Percentiles rank a stretch among this genome's conserved stretches.
phyloP scores from a whole-genome alignment of 2,888 invertebrate species.

The Keiferia lycopersicella region DNA sequence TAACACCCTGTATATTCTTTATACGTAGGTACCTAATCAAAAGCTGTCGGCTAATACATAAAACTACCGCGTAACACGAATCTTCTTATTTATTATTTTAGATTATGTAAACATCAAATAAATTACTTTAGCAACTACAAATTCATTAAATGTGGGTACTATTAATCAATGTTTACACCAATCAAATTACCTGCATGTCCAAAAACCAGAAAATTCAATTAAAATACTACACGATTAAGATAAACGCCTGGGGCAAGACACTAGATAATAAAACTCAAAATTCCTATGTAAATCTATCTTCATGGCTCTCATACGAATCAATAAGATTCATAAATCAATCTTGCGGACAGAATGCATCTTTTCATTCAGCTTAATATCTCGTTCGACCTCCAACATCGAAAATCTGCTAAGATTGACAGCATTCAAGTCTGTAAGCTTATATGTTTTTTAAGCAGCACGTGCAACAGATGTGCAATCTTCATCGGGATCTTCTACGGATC shows the following conservation, averaged over 20 bases:
- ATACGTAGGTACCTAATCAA: no score
- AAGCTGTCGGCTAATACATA: constrained; percentile 5
- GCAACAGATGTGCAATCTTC: no score
- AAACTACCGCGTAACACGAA: no score
- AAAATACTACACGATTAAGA: background rate
- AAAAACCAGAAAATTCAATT: background rate
- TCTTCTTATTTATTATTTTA: no score
- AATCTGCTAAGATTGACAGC: constrained; percentile 11
- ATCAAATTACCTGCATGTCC: background rate
- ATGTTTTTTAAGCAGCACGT: background rate
- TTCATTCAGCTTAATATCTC: background rate
- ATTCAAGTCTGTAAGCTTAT: constrained; percentile 11
- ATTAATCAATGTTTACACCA: constrained; percentile 12
- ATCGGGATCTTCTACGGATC: no score
- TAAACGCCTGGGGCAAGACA: constrained; percentile 4
- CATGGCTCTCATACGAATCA: constrained; percentile 4
- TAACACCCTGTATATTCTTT: no score
- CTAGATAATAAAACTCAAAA: background rate
- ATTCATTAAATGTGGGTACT: background rate
- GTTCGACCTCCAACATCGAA: background rate
- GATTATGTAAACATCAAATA: background rate
- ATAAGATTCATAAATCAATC: constrained; percentile 11
- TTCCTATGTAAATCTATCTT: background rate
- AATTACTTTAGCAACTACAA: background rate
- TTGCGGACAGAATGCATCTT: background rate